phyloP scores from a whole-genome alignment of 2,797 vertebrate genomes.

The Poeciliopsis paucimaculata region DNA sequence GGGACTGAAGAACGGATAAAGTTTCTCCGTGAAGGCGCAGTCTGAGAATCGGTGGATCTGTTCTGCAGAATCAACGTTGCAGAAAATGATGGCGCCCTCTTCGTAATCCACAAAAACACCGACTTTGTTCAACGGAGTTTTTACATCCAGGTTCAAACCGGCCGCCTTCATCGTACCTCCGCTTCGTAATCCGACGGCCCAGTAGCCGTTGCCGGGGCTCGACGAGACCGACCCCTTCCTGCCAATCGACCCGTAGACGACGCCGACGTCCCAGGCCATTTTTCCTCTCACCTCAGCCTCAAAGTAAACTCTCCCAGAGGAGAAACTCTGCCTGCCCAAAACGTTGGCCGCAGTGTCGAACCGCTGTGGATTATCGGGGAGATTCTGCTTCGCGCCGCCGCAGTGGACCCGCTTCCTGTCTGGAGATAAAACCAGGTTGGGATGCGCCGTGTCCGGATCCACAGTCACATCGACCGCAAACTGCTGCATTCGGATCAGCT shows the following conservation, averaged over 20 bases:
- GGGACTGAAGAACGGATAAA: slow-evolving; percentile 52
- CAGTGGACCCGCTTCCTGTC: slow-evolving; percentile 26
- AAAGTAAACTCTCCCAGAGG: slow-evolving; percentile 43
- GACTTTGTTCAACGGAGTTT: slow-evolving; percentile 3
- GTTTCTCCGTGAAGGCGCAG: slow-evolving; percentile 40
- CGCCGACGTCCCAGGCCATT: slow-evolving; percentile 50
- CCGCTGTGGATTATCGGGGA: slow-evolving; percentile 14
- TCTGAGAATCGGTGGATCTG: slow-evolving; percentile 14
- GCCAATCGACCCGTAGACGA: slow-evolving; percentile 23
- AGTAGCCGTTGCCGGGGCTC: background rate
- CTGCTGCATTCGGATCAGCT: slow-evolving; percentile 30
- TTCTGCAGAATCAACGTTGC: slow-evolving; percentile 30
- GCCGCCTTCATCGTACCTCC: background rate
- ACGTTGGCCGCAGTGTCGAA: slow-evolving; percentile 10
- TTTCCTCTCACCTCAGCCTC: slow-evolving; percentile 44
- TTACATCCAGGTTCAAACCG: background rate
- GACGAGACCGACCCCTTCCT: slow-evolving; percentile 4
- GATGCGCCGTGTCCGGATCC: slow-evolving; percentile 41
- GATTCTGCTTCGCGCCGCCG: background rate
- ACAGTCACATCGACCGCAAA: slow-evolving; percentile 44
- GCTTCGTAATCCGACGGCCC: slow-evolving; percentile 31
- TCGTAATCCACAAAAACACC: slow-evolving; percentile 53
- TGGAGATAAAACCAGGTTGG: slow-evolving; percentile 23
- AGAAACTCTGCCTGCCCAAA: slow-evolving; percentile 39
- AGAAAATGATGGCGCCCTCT: slow-evolving; percentile 12